Base-by-base conservation (phyloP, 2,888 invertebrate genomes). In the Matsumyia berberina region DNA sequence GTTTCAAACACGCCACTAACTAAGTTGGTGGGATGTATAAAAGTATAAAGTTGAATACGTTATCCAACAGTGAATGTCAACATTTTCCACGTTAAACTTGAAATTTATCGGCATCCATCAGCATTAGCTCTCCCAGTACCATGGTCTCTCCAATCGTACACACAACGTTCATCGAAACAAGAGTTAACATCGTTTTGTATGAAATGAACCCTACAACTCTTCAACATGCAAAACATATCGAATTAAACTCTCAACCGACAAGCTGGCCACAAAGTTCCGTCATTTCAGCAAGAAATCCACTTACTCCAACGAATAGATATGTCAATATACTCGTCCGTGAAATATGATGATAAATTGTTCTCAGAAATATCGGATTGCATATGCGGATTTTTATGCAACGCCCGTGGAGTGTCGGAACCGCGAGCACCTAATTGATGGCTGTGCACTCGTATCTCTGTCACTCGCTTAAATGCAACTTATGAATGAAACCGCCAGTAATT, bases 361-460 rank as follows among this genome's bases (percentile, higher is more conserved):
- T 60, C 85, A 85, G 85, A 74, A 70, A 58, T 80, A 85, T 85
- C 70, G 39, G n/a, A 62, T 83, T 79, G 73, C 83, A 64, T 51
- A 46, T 67, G 66, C 37, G 46, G 35, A 66, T 49, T 55, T 58
- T 51, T 44, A 15, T 70, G 64, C 58, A 49, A 37, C 35, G 29
- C 11, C 12, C 42, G 58, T 29, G 7, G 19, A 42, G 57, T 64
- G 58, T 70, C 15, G 44, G 37, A 70, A 80, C 70, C 76, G 53
- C 74, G 60, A 60, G 15, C 53, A 74, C 37, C 69, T 80, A 70
- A 85, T 83, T 69, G 57, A 74, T 72, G 69, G 66, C 57, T 79
- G 53, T 69, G 42, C 62, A 62, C 42, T 62, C 72, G 42, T 55
- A 55, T 35, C 37, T 69, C 6, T 57, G 11, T 44, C 60, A 57